phyloP scores from a whole-genome alignment of 2,888 invertebrate genomes.

The Diplolepis rosae region DNA sequence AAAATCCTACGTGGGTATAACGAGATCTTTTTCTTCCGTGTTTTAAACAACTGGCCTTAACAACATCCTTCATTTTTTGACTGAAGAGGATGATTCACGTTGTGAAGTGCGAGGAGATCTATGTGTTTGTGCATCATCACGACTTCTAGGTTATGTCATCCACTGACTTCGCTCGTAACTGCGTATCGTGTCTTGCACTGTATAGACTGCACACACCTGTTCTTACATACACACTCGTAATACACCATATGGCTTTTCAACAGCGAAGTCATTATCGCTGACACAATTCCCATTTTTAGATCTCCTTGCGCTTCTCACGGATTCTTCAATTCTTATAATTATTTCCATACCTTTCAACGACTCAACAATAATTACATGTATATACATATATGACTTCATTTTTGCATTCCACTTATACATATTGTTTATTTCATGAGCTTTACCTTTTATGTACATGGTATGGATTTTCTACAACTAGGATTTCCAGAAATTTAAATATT shows the following conservation, averaged over 20 bases:
- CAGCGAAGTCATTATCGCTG: constrained; percentile 30
- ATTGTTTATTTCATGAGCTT: too few relatives aligned
- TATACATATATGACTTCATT: too few relatives aligned
- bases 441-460: too few relatives aligned
- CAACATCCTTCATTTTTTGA: neutral
- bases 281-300: constrained; percentile 51
- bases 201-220: neutral
- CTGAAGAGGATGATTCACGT: neutral
- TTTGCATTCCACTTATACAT: too few relatives aligned
- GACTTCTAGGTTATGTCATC: constrained; percentile 17
- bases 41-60: too few relatives aligned
- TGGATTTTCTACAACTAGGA: too few relatives aligned
- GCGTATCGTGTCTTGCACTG: neutral
- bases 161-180: constrained; percentile 2
- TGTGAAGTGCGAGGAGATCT: neutral
- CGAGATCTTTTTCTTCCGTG: too few relatives aligned
- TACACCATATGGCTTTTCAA: constrained; percentile 3
- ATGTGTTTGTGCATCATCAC: constrained; percentile 10
- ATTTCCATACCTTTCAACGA: too few relatives aligned
- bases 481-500: too few relatives aligned
- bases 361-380: too few relatives aligned
- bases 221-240: neutral
- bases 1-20: too few relatives aligned
- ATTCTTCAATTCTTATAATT: neutral
- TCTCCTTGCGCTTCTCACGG: neutral